Base-by-base conservation (phyloP, 2,113 vertebrate genomes). In the Oxyruncus cristatus region DNA sequence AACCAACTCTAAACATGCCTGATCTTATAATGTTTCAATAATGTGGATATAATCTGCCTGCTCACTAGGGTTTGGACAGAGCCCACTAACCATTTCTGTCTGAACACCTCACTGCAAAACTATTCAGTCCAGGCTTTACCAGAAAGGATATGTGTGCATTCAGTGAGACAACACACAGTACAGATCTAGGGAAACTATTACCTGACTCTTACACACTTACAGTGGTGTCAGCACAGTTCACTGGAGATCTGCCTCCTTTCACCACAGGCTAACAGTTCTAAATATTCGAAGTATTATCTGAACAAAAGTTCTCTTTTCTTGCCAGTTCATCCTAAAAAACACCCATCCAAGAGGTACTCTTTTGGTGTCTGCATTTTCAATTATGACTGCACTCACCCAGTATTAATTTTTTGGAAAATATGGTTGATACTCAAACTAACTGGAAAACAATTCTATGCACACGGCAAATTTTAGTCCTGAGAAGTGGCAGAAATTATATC, bases 21-120 rank as follows among this genome's bases (percentile, higher is more conserved):
- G 11, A 26, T 33, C 11, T 4, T 70, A 20, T 3, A 41, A 23
- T 12, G 46, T 47, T 79, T 65, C 24, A 28, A 46, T 11, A 62
- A 23, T 0, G 0, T 17, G 32, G 16, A 4, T 32, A 14, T 33
- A 53, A 18, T 22, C 44, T 84, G 37, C 33, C n/a, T 68, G 0
- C 39, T 72, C 22, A 8, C 30, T 5, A 23, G 17, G 41, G 18
- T 42, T 71, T 77, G 50, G 47, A 50, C 9, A 62, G 50, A 83
- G 30, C 27, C 35, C 30, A 35, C 9, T 11, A 37, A 37, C 5
- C 0, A 1, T 50, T 79, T 68, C n/a, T 76, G 8, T 35, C 39
- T 42, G 47, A 75, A 20, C 17, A 62, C 10, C 44, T 67, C 55
- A 32, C 4, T 37, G 26, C 15, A 58, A 33, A 80, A 71, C 3